Base-by-base conservation (phyloP, 92 coral and sea anemone species). In the Hydrozoanthus gracilis region DNA sequence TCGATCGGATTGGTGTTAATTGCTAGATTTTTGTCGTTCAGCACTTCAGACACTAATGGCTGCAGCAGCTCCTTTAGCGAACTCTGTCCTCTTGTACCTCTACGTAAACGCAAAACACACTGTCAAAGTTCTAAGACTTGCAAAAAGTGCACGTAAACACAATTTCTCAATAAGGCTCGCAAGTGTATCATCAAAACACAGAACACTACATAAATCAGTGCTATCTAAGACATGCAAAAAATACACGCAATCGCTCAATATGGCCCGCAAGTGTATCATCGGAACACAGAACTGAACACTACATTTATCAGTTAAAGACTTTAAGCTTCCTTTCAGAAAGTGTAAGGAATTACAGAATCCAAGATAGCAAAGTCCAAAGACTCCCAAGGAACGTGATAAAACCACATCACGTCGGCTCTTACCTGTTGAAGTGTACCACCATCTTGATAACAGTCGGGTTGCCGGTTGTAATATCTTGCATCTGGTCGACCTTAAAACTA, bases 371-470 rank as follows among this genome's bases (percentile, higher is more conserved):
- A 27, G 39, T 27, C 39, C 39, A 27, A 27, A 27, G 39, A 27
- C 39, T 27, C 39, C 39, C 39, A 27, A 27, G 39, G 39, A 27
- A 27, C 2, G 39, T 27, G 39, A 27, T 27, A 27, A 27, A 27
- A 27, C 39, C 39, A 27, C 39, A 27, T 27, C 39, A 27, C 39
- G 2, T 27, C 2, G 12, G 49, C 14, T 17, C 27, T 18, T 44
- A 96, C 99, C 99, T 93, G 93, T 96, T 96, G 78, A 96, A 96
- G 87, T 95, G 96, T 3, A 96, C 98, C 44, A 96, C 94, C 97
- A 96, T 96, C 74, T 93, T 93, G 52, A 96, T 96, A 14, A 96
- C 99, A 6, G 99, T 95, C 52, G 99, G 99, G 78, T 96, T 96
- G 7, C 99, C 99, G 50, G 98, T 96, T 50, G 95, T 92, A 72